Base-by-base conservation (phyloP, 2,113 vertebrate species). In the Glaucomys volans region DNA sequence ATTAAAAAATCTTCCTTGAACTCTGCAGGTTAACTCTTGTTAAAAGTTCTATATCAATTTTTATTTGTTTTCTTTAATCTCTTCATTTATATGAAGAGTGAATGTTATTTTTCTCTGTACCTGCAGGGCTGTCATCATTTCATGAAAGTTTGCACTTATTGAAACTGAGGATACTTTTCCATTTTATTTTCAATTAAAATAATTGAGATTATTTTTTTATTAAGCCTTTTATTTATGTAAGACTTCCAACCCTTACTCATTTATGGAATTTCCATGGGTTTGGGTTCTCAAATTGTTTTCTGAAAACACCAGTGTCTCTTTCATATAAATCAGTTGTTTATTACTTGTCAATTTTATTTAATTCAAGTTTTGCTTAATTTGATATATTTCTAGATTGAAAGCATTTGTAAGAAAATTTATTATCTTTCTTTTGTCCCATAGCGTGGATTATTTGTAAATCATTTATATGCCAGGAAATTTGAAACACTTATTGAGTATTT, bases 181-280 rank as follows among this genome's bases (percentile, higher is more conserved):
- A 50, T 64, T 40, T 76, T 81, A 94, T 44, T 81, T 91, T 76
- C 37, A 10, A 67, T 87, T 75, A 82, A 76, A 76, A 76, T 40
- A 67, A 28, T 5, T 67, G 18, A 86, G 14, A 57, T 50, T 59
- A 71, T 84, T n/a, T 40, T 79, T 30, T n/a, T 62, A 52, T 50
- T 76, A 37, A 35, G 11, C 4, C 8, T 83, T 75, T 82, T 2
- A 44, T 77, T 24, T 54, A n/a, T n/a, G 32, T 91, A 54, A 69
- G 13, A 3, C 4, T 22, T 24, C 20, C 20, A 24, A 2, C 0
- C 26, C 3, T 67, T 80, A 87, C 5, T 69, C 67, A 75, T 37
- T 87, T 66, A 75, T 50, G 81, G 86, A 57, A 57, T 50, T 76
- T 76, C 18, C 47, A 32, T 5, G 3, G 24, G 4, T 76, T 82